phyloP scores from a whole-genome alignment of 2,113 vertebrate genomes.

The Centropus bengalensis region DNA sequence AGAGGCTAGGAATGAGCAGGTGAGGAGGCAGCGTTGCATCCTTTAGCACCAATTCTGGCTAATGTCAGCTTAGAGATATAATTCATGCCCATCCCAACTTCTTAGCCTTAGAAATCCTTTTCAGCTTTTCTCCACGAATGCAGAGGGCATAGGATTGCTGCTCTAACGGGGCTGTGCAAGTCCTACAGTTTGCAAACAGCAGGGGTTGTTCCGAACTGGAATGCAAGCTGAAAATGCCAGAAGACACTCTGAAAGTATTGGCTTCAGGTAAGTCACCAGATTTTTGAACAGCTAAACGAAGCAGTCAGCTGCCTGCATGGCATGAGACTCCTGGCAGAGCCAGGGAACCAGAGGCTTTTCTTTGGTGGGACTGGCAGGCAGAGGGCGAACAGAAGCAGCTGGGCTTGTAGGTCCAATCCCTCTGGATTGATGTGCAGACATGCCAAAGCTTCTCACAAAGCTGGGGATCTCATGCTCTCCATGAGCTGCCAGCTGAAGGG shows the following conservation, averaged over 20 bases:
- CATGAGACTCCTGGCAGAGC: neutral
- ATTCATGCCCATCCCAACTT: neutral
- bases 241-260: neutral
- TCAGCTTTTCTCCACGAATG: neutral
- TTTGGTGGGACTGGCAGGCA: neutral
- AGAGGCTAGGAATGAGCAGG: neutral
- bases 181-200: neutral
- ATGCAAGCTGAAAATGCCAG: neutral
- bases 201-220: neutral
- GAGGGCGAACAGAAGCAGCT: neutral
- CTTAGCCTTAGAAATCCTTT: neutral
- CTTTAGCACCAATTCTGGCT: neutral
- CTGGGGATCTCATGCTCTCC: neutral
- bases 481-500: neutral
- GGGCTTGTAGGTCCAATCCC: accelerated
- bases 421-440: neutral
- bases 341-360: neutral
- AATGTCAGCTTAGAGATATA: neutral
- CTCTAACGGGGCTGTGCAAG: neutral
- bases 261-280: neutral
- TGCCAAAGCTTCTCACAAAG: neutral
- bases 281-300: neutral
- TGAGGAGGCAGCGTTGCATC: accelerated
- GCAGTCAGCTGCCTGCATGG: neutral
- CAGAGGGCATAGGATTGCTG: neutral